phyloP scores from a whole-genome alignment of 2,797 vertebrate species.

The Tapera naevia region DNA sequence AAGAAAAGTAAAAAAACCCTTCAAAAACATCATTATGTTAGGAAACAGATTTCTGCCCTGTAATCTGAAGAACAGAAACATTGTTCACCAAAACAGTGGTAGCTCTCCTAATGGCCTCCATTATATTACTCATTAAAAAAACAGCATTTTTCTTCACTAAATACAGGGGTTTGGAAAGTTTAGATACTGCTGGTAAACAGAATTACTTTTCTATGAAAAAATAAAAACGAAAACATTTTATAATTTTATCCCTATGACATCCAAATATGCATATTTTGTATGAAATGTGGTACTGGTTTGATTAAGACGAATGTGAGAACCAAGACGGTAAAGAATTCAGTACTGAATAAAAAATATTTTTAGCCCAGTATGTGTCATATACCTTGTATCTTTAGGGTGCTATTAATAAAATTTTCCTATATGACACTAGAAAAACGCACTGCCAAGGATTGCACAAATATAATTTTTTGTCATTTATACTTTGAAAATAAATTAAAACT shows the following conservation, averaged over 20 bases:
- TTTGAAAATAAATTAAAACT: constrained; percentile 8
- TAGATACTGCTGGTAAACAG: neutral
- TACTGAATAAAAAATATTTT: constrained; percentile 50
- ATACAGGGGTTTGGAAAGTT: neutral
- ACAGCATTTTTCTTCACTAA: neutral
- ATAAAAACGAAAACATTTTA: neutral
- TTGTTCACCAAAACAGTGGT: neutral
- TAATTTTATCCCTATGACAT: neutral
- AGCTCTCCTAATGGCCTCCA: neutral
- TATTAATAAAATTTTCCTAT: constrained; percentile 53
- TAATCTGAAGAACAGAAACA: neutral
- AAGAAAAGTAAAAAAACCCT: neutral
- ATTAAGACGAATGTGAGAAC: constrained; percentile 8
- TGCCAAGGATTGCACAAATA: neutral
- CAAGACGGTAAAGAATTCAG: constrained; percentile 21
- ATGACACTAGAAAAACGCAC: constrained; percentile 18
- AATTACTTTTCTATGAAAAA: neutral
- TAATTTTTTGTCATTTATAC: neutral
- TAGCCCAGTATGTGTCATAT: constrained; percentile 35
- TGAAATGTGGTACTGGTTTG: neutral
- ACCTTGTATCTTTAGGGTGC: neutral
- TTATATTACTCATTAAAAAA: neutral
- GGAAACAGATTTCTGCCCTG: neutral
- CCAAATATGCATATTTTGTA: neutral
- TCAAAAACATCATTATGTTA: neutral